phyloP scores from a whole-genome alignment of 2,888 invertebrate genomes.

The Tetrapedia diversipes region DNA sequence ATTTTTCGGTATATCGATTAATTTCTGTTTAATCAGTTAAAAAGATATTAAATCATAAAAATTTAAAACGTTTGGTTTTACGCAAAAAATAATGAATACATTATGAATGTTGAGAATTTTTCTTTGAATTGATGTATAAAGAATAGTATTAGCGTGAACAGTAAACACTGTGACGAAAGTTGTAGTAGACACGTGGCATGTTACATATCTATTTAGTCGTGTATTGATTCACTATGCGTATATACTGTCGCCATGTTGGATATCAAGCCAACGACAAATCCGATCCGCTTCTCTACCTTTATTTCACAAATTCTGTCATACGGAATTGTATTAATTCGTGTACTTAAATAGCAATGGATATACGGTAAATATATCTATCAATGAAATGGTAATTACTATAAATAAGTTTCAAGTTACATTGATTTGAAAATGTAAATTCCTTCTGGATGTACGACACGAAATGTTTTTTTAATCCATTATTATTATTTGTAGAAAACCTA shows the following conservation, averaged over 20 bases:
- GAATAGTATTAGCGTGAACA: conserved; percentile 31
- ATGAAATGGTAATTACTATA: background rate
- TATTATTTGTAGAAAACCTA: background rate
- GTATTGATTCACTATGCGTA: conserved; percentile 73
- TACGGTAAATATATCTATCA: conserved; percentile 52
- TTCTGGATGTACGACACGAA: background rate
- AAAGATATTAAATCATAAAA: background rate
- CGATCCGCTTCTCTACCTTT: conserved; percentile 63
- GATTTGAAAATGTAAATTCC: background rate
- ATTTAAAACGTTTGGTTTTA: background rate
- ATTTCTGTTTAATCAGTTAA: background rate
- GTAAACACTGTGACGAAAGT: conserved; percentile 56
- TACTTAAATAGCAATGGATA: conserved; percentile 72
- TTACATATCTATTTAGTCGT: conserved; percentile 68
- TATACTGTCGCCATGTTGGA: conserved; percentile 68
- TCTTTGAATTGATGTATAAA: background rate
- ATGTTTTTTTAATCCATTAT: background rate
- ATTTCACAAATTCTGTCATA: conserved; percentile 68
- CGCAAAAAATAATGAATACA: background rate
- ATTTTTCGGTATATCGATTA: background rate
- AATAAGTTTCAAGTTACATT: background rate
- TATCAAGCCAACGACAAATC: conserved; percentile 63
- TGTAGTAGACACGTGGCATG: conserved; percentile 75
- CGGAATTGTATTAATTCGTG: conserved; percentile 64
- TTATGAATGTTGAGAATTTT: background rate